Percentiles rank a stretch among this genome's conserved stretches.
Conservation (phyloP, 2,113 vertebrate genomes). For the Pteronura brasiliensis region DNA sequence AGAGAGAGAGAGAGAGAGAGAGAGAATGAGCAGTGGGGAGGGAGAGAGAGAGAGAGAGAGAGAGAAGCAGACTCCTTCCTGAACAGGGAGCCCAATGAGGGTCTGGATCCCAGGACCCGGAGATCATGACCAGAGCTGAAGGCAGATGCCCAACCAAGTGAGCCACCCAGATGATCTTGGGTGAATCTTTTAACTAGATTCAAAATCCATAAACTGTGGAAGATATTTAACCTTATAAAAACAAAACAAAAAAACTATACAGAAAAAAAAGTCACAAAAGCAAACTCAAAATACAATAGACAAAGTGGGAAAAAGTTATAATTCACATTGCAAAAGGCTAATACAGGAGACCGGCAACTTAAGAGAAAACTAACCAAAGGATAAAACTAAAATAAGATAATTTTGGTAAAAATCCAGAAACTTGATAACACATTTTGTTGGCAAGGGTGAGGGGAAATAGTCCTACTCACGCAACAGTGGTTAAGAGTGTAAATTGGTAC, state of each 20-base stretch:
- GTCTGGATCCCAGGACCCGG: too few species aligned
- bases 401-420: conserved; percentile 16
- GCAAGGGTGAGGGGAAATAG: not conserved
- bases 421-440: not conserved
- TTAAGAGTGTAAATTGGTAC: not conserved
- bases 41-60: too few species aligned
- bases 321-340: not conserved
- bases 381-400: not conserved
- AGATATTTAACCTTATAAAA: not conserved
- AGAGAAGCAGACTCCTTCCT: too few species aligned
- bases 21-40: too few species aligned
- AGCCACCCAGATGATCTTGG: too few species aligned
- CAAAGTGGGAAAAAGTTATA: not conserved
- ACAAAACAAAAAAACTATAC: not conserved
- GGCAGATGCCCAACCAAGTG: too few species aligned
- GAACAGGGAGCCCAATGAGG: too few species aligned
- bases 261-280: not conserved
- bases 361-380: not conserved
- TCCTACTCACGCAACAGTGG: not conserved
- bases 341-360: not conserved
- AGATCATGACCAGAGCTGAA: too few species aligned
- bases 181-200: not conserved
- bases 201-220: not conserved
- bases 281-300: not conserved
- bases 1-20: too few species aligned